Evolutionary conservation across 2,888 invertebrate species (phyloP).

Genomic region (Scrobipalpa costella): DNA sequence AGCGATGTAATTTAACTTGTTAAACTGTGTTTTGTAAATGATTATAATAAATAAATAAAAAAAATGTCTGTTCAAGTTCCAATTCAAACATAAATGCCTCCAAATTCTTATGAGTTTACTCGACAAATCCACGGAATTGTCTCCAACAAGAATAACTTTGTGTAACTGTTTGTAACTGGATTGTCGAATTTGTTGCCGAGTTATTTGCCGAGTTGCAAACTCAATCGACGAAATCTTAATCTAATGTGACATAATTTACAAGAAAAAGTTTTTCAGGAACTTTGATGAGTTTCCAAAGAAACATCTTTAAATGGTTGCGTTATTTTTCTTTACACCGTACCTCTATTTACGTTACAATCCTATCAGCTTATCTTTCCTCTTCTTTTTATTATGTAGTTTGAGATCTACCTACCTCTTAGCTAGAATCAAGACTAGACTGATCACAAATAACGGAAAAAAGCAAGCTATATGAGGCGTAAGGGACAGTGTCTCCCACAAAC

Average conservation of each 20-base stretch:
- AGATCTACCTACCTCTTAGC: too few relatives aligned
- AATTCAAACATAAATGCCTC: neutral
- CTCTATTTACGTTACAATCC: too few relatives aligned
- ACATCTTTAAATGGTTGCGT: neutral
- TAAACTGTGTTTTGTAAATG: too few relatives aligned
- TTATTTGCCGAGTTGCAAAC: slow-evolving; percentile 3
- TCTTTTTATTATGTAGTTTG: too few relatives aligned
- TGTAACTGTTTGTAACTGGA: slow-evolving; percentile 15
- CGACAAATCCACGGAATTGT: neutral
- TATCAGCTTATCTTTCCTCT: too few relatives aligned
- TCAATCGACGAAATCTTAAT: slow-evolving; percentile 13
- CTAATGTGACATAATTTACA: slow-evolving; percentile 16
- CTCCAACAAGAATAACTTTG: neutral
- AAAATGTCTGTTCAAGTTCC: neutral
- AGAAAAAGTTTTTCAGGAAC: neutral
- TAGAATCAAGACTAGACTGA: too few relatives aligned
- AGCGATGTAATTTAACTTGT: too few relatives aligned
- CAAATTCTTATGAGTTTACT: neutral
- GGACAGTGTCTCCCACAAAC: too few relatives aligned
- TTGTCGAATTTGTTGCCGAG: slow-evolving; percentile 9
- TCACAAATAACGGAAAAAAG: too few relatives aligned
- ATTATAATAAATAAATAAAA: too few relatives aligned
- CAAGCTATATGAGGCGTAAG: too few relatives aligned
- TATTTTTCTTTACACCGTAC: neutral
- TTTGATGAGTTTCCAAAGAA: slow-evolving; percentile 7